Conservation (phyloP, 2,888 invertebrate genomes). For the Cecidostiba fungosa region DNA sequence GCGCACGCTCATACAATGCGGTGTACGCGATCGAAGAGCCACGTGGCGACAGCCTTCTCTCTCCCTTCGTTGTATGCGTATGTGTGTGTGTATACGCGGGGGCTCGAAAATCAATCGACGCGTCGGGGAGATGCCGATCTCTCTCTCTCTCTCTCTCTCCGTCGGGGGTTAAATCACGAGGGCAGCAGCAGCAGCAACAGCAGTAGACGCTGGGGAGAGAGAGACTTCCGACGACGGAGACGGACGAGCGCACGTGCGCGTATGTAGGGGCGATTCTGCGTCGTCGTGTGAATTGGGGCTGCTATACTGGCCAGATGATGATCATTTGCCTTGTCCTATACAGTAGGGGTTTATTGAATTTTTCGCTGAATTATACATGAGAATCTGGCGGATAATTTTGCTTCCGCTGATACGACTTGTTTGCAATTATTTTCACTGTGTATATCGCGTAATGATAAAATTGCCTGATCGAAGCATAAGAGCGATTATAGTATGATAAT, state of each 20-base stretch:
- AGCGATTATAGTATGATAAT: not conserved
- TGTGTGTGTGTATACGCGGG: not conserved
- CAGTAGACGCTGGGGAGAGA: not conserved
- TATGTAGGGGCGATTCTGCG: constrained; percentile 31
- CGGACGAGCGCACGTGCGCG: not conserved
- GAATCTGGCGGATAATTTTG: not conserved
- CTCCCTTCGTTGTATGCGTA: not conserved
- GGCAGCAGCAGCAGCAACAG: not conserved
- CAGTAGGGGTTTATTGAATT: constrained; percentile 7
- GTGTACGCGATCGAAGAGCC: constrained; percentile 17
- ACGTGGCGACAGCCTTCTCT: constrained; percentile 50
- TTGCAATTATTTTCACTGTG: not conserved
- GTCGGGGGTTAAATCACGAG: constrained; percentile 41
- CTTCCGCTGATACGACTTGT: not conserved
- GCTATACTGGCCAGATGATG: constrained; percentile 8
- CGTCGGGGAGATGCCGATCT: constrained; percentile 41
- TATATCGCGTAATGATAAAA: not conserved
- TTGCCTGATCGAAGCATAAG: not conserved
- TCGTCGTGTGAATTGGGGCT: not conserved
- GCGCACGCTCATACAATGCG: constrained; percentile 3
- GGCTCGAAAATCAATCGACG: constrained; percentile 59
- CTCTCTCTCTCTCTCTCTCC: constrained; percentile 6
- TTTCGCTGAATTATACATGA: constrained; percentile 14
- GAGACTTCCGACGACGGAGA: not conserved
- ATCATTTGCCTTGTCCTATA: not conserved